Evolutionary conservation across 92 coral and sea anemone species (phyloP), one percentile per base, ranked within the genome.

Genomic region (Meandrina meandrites): DNA sequence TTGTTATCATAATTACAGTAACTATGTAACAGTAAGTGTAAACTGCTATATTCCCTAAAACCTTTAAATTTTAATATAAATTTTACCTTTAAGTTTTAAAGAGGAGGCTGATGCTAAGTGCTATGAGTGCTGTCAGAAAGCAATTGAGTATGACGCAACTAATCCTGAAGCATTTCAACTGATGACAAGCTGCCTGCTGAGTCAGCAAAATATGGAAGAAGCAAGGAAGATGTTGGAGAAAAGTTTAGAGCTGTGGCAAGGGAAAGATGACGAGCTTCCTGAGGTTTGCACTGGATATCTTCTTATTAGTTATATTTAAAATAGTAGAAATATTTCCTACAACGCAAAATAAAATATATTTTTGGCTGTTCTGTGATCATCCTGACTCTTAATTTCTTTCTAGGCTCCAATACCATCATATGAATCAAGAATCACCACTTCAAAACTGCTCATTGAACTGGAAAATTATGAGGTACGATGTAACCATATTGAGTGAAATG

Each of bases 141-240:
- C 99, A 27, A 83, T 95, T 19, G 98, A 95, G 76, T 90, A 85
- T 70, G 98, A 95, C 32, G 80, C 94, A 32, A 76, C 89, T 62
- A 97, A 97, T 76, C 99, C 99, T 37, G 99, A 97, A 53, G 99
- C 99, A 15, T 97, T 90, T 57, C 98, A 95, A 81, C 94, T 91
- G 35, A 95, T 93, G 99, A 96, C 99, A 12, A 97, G 91, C 82
- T 97, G 94, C 84, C 92, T 95, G 69, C 88, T 97, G 86, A 97
- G 99, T 89, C 94, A 92, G 90, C 93, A 95, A 83, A 92, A 97
- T 50, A 93, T 82, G 67, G 90, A 93, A 90, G 99, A 97, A 81
- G 99, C 98, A 32, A 76, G 87, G 32, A 70, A 86, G 67, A 91
- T 92, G 84, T 67, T 97, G 75, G 86, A 80, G 82, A 97, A 97